phyloP scores from a whole-genome alignment of 2,797 vertebrate genomes.

The Pagetopsis macropterus region DNA sequence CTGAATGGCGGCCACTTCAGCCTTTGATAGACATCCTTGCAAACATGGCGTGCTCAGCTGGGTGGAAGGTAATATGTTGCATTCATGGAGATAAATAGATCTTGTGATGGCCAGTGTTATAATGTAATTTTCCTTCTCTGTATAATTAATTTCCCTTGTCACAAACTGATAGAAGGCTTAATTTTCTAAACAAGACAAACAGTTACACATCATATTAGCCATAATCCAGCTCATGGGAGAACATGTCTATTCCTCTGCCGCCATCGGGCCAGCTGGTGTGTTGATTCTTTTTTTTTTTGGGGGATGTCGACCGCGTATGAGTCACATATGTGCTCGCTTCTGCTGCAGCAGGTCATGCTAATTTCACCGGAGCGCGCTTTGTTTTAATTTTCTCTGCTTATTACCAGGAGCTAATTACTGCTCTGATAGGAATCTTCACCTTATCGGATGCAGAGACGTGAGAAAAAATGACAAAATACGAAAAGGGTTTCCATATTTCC shows the following conservation, averaged over 20 bases:
- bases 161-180: slow-evolving; percentile 36
- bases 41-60: slow-evolving; percentile 22
- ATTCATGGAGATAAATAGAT: slow-evolving; percentile 25
- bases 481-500: slow-evolving; percentile 8
- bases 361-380: slow-evolving; percentile 49
- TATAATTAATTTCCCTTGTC: slow-evolving; percentile 57
- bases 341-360: slow-evolving; percentile 43
- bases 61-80: slow-evolving; percentile 19
- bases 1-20: not conserved
- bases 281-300: slow-evolving; percentile 6
- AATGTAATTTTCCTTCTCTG: slow-evolving; percentile 30
- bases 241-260: slow-evolving; percentile 33
- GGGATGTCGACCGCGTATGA: slow-evolving; percentile 24
- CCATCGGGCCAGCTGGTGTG: slow-evolving; percentile 44
- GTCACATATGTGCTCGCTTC: slow-evolving; percentile 39
- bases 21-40: slow-evolving; percentile 9
- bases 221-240: slow-evolving; percentile 45
- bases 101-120: slow-evolving; percentile 12
- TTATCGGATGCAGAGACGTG: slow-evolving; percentile 8
- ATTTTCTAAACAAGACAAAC: slow-evolving; percentile 46
- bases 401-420: slow-evolving; percentile 51
- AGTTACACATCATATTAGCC: slow-evolving; percentile 43
- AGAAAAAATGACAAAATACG: slow-evolving; percentile 10
- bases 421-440: slow-evolving; percentile 27
- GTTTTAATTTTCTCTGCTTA: slow-evolving; percentile 70